phyloP scores from a whole-genome alignment of 2,113 vertebrate species.

The Clarias magur region DNA sequence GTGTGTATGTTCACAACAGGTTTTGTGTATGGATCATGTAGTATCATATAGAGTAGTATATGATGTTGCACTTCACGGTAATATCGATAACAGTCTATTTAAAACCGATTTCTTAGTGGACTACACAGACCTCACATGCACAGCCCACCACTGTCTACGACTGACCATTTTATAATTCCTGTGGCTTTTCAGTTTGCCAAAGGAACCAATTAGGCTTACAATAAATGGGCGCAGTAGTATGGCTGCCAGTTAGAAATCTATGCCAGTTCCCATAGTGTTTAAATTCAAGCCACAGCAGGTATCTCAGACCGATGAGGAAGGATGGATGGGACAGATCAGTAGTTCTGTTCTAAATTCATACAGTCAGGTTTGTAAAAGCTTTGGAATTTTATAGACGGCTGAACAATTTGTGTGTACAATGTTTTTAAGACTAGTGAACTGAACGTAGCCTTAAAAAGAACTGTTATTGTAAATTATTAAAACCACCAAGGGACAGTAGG shows the following conservation, averaged over 20 bases:
- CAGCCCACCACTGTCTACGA: background rate
- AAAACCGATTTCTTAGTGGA: background rate
- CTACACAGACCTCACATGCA: background rate
- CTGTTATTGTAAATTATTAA: background rate
- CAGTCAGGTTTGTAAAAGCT: background rate
- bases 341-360: background rate
- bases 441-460: background rate
- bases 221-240: background rate
- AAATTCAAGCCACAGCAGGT: slow-evolving; percentile 6
- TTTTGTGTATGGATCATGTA: background rate
- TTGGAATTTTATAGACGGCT: background rate
- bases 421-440: background rate
- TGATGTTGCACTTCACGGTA: background rate
- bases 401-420: background rate
- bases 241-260: background rate
- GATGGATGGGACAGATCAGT: background rate
- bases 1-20: background rate
- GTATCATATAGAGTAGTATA: background rate
- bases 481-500: background rate
- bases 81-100: background rate
- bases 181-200: background rate
- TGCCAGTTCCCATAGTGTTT: slow-evolving; percentile 1
- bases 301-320: background rate
- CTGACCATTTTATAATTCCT: slow-evolving; percentile 1
- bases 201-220: slow-evolving; percentile 4